Evolutionary conservation across 2,888 invertebrate species (phyloP), one percentile per base, ranked within the genome.

Genomic region (Alentia gelatinosa): DNA sequence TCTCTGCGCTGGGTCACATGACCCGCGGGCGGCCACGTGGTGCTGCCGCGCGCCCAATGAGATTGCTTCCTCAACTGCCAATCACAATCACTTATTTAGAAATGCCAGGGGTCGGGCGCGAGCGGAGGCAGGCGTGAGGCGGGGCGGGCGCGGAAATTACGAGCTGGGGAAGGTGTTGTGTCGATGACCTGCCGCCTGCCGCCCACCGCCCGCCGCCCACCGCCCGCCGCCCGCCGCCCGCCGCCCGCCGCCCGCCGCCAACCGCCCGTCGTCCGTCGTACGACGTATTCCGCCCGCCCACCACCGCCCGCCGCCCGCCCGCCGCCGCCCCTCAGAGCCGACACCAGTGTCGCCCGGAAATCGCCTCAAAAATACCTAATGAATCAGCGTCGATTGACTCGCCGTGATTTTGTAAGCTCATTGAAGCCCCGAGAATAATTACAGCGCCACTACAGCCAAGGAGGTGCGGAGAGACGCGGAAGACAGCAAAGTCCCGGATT

Each of bases 81-180:
- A 79, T 79, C 79, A 79, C 79, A 79, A 79, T 37, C 79, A 79
- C 79, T 79, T 79, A 79, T 79, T 79, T 79, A 79, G 79, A 79
- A 79, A 79, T 79, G 39, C 39, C 79, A 79, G 79, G 79, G 79
- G 79, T 79, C 79, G 15, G 0, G 19, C 79, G 19, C 37, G 19
- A 23, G 39, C 79, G 15, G n/a, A 3, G 30, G 68, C 12, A 3
- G 26, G 68, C 30, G 68, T 30, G 68, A 68, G 68, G n/a, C 63
- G 5, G 33, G 68, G 30, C n/a, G 12, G n/a, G 5, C 68, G 12
- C 1, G 26, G 68, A 68, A 68, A 68, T 68, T 68, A 68, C 68
- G 30, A 30, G 68, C 30, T 30, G 30, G 68, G 68, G 30, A 68
- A 68, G 68, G 68, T 30, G 68, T 68, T 68, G n/a, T 68, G 68